phyloP scores from a whole-genome alignment of 1,140 invertebrate species.

The Bombus sibiricus region DNA sequence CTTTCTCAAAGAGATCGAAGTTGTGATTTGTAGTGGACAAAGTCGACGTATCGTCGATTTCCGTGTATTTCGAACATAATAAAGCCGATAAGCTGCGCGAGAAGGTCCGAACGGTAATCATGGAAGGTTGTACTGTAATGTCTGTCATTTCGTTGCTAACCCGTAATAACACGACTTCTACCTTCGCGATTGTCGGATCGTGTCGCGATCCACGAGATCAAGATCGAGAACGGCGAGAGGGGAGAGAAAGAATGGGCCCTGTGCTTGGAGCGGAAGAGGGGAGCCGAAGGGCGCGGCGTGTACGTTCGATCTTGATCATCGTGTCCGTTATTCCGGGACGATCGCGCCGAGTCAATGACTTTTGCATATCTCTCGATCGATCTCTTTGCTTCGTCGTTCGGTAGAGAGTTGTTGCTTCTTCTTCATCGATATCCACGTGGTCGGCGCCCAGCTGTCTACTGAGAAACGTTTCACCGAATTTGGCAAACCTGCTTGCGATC shows the following conservation, averaged over 20 bases:
- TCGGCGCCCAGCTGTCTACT: constrained; percentile 42
- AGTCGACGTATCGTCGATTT: not conserved
- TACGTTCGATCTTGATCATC: constrained; percentile 49
- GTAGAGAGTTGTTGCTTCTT: not conserved
- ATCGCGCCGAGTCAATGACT: constrained; percentile 59
- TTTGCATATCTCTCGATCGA: constrained; percentile 59
- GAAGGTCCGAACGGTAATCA: not conserved
- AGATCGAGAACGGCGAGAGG: not conserved
- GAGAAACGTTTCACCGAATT: constrained; percentile 18
- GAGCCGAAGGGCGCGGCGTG: constrained; percentile 26
- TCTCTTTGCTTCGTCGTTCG: constrained; percentile 8
- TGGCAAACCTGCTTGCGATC: not conserved
- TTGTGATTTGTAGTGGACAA: no score
- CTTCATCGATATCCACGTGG: constrained; percentile 23
- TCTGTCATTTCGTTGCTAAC: constrained; percentile 45
- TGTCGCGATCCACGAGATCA: constrained; percentile 43
- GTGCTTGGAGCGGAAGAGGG: not conserved
- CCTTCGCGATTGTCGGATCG: constrained; percentile 36
- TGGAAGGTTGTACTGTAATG: constrained; percentile 21
- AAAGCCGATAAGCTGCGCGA: not conserved
- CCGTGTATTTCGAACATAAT: not conserved
- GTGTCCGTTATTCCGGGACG: constrained; percentile 55
- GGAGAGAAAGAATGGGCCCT: constrained; percentile 9
- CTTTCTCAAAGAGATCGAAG: no score
- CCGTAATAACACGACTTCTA: constrained; percentile 51